Conservation (phyloP, 2,888 invertebrate genomes). For the Notocelia uddmanniana region DNA sequence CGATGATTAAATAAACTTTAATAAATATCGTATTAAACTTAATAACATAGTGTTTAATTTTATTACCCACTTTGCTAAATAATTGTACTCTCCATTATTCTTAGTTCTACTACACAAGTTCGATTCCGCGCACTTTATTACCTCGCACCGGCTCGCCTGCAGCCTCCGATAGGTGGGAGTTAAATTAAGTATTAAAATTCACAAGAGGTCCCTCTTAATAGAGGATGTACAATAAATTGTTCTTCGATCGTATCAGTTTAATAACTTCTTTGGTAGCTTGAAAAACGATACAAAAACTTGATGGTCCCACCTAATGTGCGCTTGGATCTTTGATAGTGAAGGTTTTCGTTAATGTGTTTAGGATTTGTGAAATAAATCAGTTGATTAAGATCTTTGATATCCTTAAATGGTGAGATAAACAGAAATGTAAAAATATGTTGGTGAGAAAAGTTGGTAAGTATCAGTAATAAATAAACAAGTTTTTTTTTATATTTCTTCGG, state of each 20-base stretch:
- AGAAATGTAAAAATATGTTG: conserved; percentile 3
- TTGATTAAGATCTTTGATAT: conserved; percentile 34
- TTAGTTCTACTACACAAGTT: too few relatives aligned
- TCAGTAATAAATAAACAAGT: not conserved
- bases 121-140: conserved; percentile 23
- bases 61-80: not conserved
- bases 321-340: conserved; percentile 38
- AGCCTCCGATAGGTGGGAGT: conserved; percentile 40
- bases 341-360: conserved; percentile 44
- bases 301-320: conserved; percentile 48
- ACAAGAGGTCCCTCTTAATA: conserved; percentile 65
- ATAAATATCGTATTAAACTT: not conserved
- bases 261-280: conserved; percentile 76
- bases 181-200: conserved; percentile 77
- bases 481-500: not conserved
- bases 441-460: not conserved
- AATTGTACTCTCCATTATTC: too few relatives aligned
- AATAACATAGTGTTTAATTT: not conserved
- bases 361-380: conserved; percentile 44
- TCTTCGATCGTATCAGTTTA: conserved; percentile 72
- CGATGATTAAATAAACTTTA: not conserved
- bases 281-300: conserved; percentile 62
- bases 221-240: conserved; percentile 68
- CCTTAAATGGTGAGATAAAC: conserved; percentile 3
- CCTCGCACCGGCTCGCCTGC: conserved; percentile 22